Evolutionary conservation across 2,797 vertebrate species (phyloP), one percentile per base, ranked within the genome.

Genomic region (Brachymystax lenok): DNA sequence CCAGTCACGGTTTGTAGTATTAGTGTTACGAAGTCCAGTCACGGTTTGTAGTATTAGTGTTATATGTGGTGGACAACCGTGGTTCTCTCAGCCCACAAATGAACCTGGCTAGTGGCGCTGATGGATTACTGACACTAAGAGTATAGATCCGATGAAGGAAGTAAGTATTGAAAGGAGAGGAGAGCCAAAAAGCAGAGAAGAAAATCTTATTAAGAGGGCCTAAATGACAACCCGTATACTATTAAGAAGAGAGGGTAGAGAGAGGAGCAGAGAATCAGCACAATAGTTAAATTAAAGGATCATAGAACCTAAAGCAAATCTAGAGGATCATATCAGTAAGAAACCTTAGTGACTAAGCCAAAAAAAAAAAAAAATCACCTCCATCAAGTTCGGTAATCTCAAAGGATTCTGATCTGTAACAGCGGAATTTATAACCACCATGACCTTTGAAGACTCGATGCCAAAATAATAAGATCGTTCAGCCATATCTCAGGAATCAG

Each of bases 11-110:
- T 77, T 77, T 68, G 28, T 81, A 66, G 79, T 80, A 74, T 27
- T 80, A 76, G 79, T 51, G 24, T 30, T 79, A 80, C 83, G 87
- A 81, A 82, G 82, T 84, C 63, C 16, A 72, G 64, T 46, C 40
- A 19, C 19, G 52, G 52, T 16, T 5, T 54, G 52, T 54, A 54
- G 52, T 54, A 54, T 54, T 54, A 19, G 17, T 19, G 24, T 24
- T 24, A 24, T 24, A 24, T 24, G 52, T n/a, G 75, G 73, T 76
- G n/a, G 81, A 81, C 71, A 64, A 77, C 17, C 59, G 77, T n/a
- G 28, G 40, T 66, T 75, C 54, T 74, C 74, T 67, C 73, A 79
- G 79, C 78, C 77, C 68, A 72, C 82, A 61, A 83, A 89, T 80
- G 77, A 85, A 61, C 56, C 56, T 21, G 56, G 56, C 56, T 61